phyloP scores from a whole-genome alignment of 1,140 invertebrate species.

The Drosophila mauritiana region DNA sequence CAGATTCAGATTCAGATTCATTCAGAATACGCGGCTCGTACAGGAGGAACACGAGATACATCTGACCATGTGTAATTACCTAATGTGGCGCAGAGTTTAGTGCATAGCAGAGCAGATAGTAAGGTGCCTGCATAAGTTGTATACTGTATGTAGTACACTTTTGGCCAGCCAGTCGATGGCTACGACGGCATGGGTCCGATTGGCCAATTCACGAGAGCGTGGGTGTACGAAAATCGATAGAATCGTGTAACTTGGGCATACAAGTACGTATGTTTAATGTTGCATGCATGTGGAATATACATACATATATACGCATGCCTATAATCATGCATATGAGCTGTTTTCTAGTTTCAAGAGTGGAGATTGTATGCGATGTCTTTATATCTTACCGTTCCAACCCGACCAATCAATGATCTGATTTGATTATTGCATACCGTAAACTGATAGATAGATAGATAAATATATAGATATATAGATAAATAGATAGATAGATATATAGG shows the following conservation, averaged over 20 bases:
- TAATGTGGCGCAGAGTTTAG: conserved; percentile 19
- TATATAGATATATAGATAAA: no score
- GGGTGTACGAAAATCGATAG: conserved; percentile 42
- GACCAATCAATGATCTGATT: background rate
- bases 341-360: conserved; percentile 2
- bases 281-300: conserved; percentile 28
- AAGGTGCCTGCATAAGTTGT: background rate
- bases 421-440: conserved; percentile 1
- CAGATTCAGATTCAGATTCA: background rate
- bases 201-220: conserved; percentile 15
- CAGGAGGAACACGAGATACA: background rate
- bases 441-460: background rate
- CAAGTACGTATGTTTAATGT: conserved; percentile 18
- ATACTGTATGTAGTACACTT: conserved; percentile 3
- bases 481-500: no score
- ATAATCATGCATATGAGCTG: background rate
- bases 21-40: background rate
- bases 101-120: background rate
- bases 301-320: conserved; percentile 12
- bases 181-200: background rate
- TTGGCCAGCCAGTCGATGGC: conserved; percentile 11
- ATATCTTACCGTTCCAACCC: background rate
- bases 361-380: conserved; percentile 1
- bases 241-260: conserved; percentile 40
- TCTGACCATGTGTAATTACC: conserved; percentile 16